These are phyloP conservation scores for Carettochelys insculpta DNA, from an alignment of 2,113 vertebrate species.

Conservation along the genomic window DNA sequence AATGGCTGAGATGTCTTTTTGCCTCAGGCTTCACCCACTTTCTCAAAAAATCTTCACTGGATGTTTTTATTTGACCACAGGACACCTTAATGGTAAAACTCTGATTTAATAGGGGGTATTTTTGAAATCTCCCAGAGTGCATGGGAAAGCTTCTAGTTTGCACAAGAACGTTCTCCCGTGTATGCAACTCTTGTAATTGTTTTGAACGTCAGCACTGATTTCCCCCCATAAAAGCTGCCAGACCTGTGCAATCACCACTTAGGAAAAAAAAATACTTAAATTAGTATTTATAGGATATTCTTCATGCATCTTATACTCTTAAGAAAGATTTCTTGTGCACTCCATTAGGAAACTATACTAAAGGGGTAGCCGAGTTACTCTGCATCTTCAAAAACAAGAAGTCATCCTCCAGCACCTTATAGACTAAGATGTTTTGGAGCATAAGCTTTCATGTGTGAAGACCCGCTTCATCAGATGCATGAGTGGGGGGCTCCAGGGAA, in stretches of 20 bases:
- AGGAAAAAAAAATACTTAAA: background rate
- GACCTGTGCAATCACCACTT: background rate
- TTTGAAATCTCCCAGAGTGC: background rate
- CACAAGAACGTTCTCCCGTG: background rate
- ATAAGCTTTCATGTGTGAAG: too few relatives aligned
- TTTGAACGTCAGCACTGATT: background rate
- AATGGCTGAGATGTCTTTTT: background rate
- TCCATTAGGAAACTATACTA: background rate
- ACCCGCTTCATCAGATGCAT: too few relatives aligned
- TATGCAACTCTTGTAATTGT: background rate
- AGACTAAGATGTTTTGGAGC: too few relatives aligned
- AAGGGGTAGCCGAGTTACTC: too few relatives aligned
- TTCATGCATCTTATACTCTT: background rate
- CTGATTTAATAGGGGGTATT: background rate
- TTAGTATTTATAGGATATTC: background rate
- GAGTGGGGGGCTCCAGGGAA: too few relatives aligned
- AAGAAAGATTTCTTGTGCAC: background rate
- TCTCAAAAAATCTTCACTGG: background rate
- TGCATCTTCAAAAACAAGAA: too few relatives aligned
- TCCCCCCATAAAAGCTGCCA: background rate
- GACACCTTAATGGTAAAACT: background rate
- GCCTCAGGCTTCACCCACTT: background rate
- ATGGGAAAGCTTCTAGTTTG: background rate
- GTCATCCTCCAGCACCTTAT: too few relatives aligned
- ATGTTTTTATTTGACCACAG: background rate